Base-by-base conservation (phyloP, 2,113 vertebrate genomes). In the Menidia beryllina region DNA sequence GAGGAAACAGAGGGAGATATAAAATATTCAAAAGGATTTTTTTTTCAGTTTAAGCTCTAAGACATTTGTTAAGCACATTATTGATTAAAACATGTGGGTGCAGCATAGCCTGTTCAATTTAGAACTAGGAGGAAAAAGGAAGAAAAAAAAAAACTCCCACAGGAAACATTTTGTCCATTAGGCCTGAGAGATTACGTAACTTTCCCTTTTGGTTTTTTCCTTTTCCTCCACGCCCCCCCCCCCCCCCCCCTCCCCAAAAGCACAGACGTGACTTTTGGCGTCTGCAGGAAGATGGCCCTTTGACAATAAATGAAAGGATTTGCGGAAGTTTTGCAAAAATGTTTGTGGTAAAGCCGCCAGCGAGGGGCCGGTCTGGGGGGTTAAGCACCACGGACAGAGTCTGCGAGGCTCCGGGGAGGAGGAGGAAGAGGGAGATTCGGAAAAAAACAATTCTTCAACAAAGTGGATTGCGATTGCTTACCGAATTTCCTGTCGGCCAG, bases 401-500 rank as follows among this genome's bases (percentile, higher is more conserved):
- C 69, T 13, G 36, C 3, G 7, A 30, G 23, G 23, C 45, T 8
- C 58, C 13, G 0, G 5, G 8, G 4, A 36, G 47, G 2, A 30
- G 14, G 6, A 38, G 5, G 14, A 4, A 5, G 36, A 17, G 30
- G 24, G 0, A 13, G 20, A 39, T 27, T 20, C 10, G 0, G 15
- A 30, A 19, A 4, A 39, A n/a, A n/a, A n/a, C n/a, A n/a, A n/a
- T n/a, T n/a, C n/a, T n/a, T n/a, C n/a, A 57, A 23, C 0, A 13
- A 30, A 25, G 6, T 57, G 20, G 8, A 47, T 53, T 41, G 19
- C 23, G 20, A 15, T 38, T 3, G n/a, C 93, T 93, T 81, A 94
- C 94, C 94, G 59, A 90, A 92, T 92, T 77, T 94, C 43, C 84
- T 79, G 86, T 90, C 84, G 27, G 86, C 84, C 56, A 66, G 10